Evolutionary conservation across 2,888 invertebrate genomes (phyloP), one percentile per base, ranked within the genome.

Genomic region (Siphlonurus alternatus): DNA sequence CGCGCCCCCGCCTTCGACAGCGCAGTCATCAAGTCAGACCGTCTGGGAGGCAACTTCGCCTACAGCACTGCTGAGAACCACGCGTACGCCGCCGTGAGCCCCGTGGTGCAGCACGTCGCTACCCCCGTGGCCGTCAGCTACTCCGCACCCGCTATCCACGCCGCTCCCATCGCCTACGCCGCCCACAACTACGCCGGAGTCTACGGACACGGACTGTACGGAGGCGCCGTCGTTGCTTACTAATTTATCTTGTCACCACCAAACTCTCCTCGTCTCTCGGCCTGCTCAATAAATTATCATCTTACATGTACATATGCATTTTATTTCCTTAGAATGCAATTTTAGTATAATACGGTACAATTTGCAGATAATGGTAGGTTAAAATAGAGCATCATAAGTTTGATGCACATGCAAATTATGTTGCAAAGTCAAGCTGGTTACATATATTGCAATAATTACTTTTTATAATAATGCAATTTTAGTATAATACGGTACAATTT

Each of bases 1-100:
- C 70, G 74, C 61, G 71, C 71, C 25, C 74, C 74, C 53, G 68
- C 69, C 64, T 70, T 73, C 64, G 74, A 74, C 70, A 71, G 71
- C 64, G 74, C 74, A 66, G 71, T 73, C 69, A 73, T 74, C 70
- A 70, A 72, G 67, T 70, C 71, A 61, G 73, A 73, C 67, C 69
- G 73, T 59, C 67, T 74, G 63, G 74, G 73, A 23, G 73, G 73
- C 61, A 74, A 73, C 71, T 74, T 74, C 68, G 74, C 73, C 63
- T 73, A 73, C 71, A 71, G 71, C 65, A 70, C 70, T 62, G 69
- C 71, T 63, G 73, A 73, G 67, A 71, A 69, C 61, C 73, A 74
- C 67, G 73, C 73, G 51, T 73, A 73, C 67, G 71, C 72, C 64
- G 70, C 69, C 65, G 67, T 71, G 67, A 70, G 70, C 65, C 74